A percentile compares a stretch with the other conserved stretches of the same genome.
Evolutionary conservation across 2,113 vertebrate genomes (phyloP).

Genomic region (Cheirogaleus medius): DNA sequence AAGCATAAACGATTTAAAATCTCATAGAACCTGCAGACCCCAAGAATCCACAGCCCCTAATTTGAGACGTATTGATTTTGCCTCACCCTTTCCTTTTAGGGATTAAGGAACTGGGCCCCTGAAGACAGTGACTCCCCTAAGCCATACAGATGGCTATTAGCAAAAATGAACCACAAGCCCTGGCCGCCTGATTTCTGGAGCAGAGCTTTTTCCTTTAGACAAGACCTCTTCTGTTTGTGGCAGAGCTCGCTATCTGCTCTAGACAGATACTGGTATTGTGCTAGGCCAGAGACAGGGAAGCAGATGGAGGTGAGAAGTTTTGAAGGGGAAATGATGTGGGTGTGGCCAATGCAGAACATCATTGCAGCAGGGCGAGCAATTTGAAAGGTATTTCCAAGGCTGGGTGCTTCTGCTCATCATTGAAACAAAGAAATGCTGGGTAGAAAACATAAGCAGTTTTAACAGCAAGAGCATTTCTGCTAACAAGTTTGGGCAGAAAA

Average conservation of each 20-base stretch:
- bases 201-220: slow-evolving; percentile 58
- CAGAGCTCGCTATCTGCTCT: slow-evolving; percentile 50
- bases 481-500: slow-evolving; percentile 72
- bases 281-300: slow-evolving; percentile 40
- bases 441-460: slow-evolving; percentile 48
- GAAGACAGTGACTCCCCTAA: slow-evolving; percentile 37
- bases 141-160: slow-evolving; percentile 62
- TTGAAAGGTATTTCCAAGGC: slow-evolving; percentile 43
- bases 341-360: slow-evolving; percentile 39
- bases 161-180: slow-evolving; percentile 27
- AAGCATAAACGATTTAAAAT: not conserved
- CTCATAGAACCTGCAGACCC: not conserved
- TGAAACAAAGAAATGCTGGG: slow-evolving; percentile 58
- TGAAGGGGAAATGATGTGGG: slow-evolving; percentile 61
- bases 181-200: slow-evolving; percentile 43
- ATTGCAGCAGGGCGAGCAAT: not conserved
- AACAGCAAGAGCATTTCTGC: slow-evolving; percentile 47
- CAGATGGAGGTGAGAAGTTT: slow-evolving; percentile 65
- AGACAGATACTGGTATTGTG: slow-evolving; percentile 72
- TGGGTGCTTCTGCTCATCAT: slow-evolving; percentile 36
- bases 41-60: not conserved
- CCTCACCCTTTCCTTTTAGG: not conserved
- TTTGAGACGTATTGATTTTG: slow-evolving; percentile 47
- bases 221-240: slow-evolving; percentile 69
- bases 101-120: not conserved